Evolutionary conservation across 2,797 vertebrate species (phyloP).

Genomic region (Cheracebus regulus): DNA sequence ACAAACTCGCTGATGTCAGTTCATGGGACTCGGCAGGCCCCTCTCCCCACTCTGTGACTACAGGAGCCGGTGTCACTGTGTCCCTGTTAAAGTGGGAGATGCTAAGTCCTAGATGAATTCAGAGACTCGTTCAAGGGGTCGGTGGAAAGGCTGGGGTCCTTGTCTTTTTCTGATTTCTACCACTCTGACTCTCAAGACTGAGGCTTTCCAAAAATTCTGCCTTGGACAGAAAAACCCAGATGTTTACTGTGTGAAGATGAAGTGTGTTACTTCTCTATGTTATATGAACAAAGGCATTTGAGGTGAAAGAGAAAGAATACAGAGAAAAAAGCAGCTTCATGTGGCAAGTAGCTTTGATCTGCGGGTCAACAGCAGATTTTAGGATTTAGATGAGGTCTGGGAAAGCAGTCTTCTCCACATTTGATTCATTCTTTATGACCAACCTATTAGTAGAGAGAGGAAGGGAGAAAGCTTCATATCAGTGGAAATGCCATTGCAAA

Average conservation of each 20-base stretch:
- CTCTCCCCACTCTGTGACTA: not conserved
- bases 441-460: not conserved
- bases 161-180: not conserved
- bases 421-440: not conserved
- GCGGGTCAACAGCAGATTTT: not conserved
- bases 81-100: not conserved
- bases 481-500: not conserved
- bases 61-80: not conserved
- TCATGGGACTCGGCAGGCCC: not conserved
- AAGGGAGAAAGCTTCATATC: not conserved
- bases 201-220: constrained; percentile 28
- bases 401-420: not conserved
- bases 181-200: not conserved
- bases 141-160: not conserved
- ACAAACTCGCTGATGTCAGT: not conserved
- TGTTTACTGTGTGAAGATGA: not conserved
- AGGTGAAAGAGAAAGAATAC: not conserved
- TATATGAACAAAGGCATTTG: not conserved
- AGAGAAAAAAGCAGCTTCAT: not conserved
- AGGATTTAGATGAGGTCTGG: not conserved
- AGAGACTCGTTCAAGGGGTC: not conserved
- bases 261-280: not conserved
- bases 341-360: not conserved
- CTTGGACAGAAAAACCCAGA: not conserved
- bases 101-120: not conserved